A percentile compares a stretch with the other conserved stretches of the same genome.
Conservation (phyloP, 2,113 vertebrate genomes). For the Zosterops hypoxanthus region DNA sequence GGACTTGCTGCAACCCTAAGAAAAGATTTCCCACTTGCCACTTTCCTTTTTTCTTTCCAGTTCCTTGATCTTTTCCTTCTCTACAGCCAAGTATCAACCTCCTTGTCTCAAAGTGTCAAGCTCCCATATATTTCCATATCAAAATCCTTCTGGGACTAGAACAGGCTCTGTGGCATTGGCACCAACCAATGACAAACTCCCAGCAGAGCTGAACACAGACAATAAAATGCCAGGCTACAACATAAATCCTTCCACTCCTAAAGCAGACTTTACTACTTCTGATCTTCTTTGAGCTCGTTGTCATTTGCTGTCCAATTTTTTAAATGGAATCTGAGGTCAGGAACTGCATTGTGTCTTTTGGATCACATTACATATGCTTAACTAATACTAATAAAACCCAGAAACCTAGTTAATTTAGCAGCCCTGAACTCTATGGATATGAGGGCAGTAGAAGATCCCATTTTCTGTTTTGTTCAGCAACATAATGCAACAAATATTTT, state of each 20-base stretch:
- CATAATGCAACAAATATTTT: neutral
- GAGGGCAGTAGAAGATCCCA: neutral
- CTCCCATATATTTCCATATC: neutral
- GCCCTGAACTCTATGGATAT: neutral
- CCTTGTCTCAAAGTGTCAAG: neutral
- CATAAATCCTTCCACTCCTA: constrained; percentile 13
- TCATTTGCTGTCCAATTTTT: neutral
- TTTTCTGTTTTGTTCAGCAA: neutral
- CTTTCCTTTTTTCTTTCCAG: neutral
- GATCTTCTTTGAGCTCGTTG: neutral
- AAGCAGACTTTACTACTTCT: neutral
- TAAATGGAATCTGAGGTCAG: neutral
- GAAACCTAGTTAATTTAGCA: neutral
- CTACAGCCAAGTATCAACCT: neutral
- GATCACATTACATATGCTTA: neutral
- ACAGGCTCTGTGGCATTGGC: neutral
- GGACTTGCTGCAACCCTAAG: neutral
- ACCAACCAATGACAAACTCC: neutral
- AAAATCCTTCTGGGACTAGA: neutral
- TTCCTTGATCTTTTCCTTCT: neutral
- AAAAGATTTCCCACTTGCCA: neutral
- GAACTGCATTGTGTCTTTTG: neutral
- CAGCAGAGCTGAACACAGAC: neutral
- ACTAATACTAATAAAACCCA: constrained; percentile 7
- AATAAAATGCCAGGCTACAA: neutral